Evolutionary conservation across 2,113 vertebrate genomes (phyloP), one percentile per base, ranked within the genome.

Genomic region (Leucopsar rothschildi): DNA sequence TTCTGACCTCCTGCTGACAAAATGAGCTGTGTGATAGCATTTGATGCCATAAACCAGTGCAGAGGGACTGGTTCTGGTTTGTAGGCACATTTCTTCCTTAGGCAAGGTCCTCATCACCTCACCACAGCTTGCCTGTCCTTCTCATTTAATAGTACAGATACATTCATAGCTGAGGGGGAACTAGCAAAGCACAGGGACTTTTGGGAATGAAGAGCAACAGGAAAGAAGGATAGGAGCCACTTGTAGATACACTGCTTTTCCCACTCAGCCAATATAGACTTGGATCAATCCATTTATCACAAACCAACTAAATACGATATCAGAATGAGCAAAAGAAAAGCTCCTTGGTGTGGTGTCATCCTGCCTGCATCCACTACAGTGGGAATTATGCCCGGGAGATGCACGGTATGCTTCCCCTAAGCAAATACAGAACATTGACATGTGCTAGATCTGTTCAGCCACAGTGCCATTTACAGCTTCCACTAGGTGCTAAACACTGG

Each of bases 331-430:
- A 57, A 72, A 5, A 90, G 42, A n/a, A 85, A 69, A 73, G n/a
- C 16, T 76, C 15, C n/a, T 80, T 10, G 0, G 12, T 19, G 39
- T 1, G 0, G 27, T 9, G 11, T n/a, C 37, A 70, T 39, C 50
- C 53, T 61, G 70, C 27, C 76, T 57, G 18, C 29, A 68, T 10
- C 42, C 42, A 21, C 33, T 44, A 12, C 2, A 17, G 45, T 12
- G 9, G 7, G 33, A 76, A 33, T 61, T 53, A 72, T 12, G 63
- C 28, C 50, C 39, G n/a, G 28, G 13, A 92, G 24, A 83, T 28
- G 11, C 17, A 33, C 29, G 8, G 10, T 12, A 4, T 66, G 25
- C 63, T 39, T 81, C 47, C 50, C 17, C 29, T 35, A 37, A 61
- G 31, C 23, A 86, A 84, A 85, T 8, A 50, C 1, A 23, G 6